Evolutionary conservation across 2,113 vertebrate genomes (phyloP).

Genomic region (Oreotrochilus melanogaster): DNA sequence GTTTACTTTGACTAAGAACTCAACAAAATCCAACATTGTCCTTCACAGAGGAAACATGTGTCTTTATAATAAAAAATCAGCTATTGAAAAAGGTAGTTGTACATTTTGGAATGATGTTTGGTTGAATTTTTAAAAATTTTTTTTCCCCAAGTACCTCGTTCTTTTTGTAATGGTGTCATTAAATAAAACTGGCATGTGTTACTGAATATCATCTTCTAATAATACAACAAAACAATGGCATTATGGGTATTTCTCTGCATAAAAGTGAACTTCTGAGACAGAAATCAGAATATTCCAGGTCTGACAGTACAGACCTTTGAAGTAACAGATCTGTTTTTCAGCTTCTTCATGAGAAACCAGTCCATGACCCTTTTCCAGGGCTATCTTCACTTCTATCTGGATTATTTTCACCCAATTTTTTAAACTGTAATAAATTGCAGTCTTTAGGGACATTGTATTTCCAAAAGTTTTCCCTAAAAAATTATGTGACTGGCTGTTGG

Average conservation of each 20-base stretch:
- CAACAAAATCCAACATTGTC: background rate
- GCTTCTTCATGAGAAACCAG: background rate
- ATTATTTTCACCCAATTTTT: background rate
- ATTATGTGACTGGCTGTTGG: background rate
- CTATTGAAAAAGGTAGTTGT: background rate
- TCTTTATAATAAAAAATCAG: background rate
- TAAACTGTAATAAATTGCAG: background rate
- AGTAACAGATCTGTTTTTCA: background rate
- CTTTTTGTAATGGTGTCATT: background rate
- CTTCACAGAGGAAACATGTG: background rate
- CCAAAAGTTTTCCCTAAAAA: background rate
- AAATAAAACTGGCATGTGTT: background rate
- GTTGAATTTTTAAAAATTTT: background rate
- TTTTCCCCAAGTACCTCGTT: background rate
- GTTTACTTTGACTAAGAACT: background rate
- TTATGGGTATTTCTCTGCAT: background rate
- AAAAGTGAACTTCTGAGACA: background rate
- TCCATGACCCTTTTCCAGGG: background rate
- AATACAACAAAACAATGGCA: fast-evolving
- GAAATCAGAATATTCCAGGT: background rate
- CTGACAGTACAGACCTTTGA: background rate
- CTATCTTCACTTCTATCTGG: background rate
- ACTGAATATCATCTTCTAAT: background rate
- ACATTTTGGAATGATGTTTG: background rate
- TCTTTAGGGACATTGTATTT: background rate